These are phyloP conservation scores for Cochlearius cochlearius DNA, from an alignment of 2,113 vertebrate species.

Conservation along the genomic window DNA sequence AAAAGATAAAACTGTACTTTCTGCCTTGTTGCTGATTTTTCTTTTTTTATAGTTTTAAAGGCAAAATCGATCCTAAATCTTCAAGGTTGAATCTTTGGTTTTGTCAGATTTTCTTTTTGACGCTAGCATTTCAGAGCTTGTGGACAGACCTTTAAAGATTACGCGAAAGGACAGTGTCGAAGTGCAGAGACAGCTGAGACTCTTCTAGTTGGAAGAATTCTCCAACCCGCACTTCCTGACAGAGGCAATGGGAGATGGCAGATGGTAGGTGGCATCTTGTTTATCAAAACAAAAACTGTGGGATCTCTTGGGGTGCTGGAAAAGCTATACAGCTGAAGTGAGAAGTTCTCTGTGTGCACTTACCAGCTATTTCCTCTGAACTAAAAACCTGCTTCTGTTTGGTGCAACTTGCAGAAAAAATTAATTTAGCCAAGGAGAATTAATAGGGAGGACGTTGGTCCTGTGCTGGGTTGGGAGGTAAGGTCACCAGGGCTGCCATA, in stretches of 20 bases:
- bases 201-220: slow-evolving; percentile 28
- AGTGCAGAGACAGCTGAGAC: slow-evolving; percentile 7
- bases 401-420: not conserved
- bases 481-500: not conserved
- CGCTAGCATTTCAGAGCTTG: not conserved
- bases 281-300: slow-evolving; percentile 30
- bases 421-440: not conserved
- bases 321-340: not conserved
- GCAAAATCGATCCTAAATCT: not conserved
- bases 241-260: slow-evolving; percentile 35
- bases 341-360: not conserved
- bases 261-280: slow-evolving; percentile 51
- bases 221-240: not conserved
- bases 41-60: not conserved
- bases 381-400: not conserved
- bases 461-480: not conserved
- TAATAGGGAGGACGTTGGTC: not conserved
- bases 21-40: not conserved
- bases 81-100: not conserved
- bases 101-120: not conserved
- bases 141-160: not conserved
- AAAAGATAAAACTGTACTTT: not conserved
- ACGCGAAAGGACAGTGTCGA: not conserved
- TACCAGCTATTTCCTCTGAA: not conserved
- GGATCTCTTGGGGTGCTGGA: slow-evolving; percentile 26